Percentiles rank a stretch among this genome's conserved stretches.
Evolutionary conservation across 2,888 invertebrate species (phyloP).

Genomic region (Euproctis similis): DNA sequence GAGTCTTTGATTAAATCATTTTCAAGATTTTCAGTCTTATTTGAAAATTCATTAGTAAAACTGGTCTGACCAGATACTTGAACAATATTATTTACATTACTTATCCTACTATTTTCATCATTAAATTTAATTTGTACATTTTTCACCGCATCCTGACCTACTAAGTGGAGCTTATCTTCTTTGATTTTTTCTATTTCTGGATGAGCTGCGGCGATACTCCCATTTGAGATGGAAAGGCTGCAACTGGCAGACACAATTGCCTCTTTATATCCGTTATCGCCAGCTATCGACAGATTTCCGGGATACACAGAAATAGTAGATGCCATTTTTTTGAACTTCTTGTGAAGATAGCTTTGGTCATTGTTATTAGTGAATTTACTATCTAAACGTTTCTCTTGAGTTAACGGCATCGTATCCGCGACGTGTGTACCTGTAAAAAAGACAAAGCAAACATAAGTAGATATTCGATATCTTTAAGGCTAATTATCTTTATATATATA

Average conservation of each 20-base stretch:
- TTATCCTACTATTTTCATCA: constrained; percentile 63
- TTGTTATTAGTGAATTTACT: constrained; percentile 70
- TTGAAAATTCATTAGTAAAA: constrained; percentile 70
- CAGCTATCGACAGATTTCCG: constrained; percentile 42
- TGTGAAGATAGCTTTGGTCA: constrained; percentile 89
- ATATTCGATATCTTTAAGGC: no score
- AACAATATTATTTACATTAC: constrained; percentile 67
- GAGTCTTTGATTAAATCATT: constrained; percentile 69
- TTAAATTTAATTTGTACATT: constrained; percentile 75
- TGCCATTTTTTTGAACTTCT: constrained; percentile 94
- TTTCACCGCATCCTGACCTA: constrained; percentile 45
- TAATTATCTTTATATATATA: no score
- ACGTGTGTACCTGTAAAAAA: constrained; percentile 57
- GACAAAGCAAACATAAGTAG: not conserved
- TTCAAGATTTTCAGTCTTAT: constrained; percentile 74
- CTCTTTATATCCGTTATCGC: constrained; percentile 50
- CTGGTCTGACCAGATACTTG: constrained; percentile 73
- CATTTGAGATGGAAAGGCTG: constrained; percentile 55
- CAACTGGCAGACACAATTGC: constrained; percentile 40
- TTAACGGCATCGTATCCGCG: constrained; percentile 67
- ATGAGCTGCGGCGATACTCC: constrained; percentile 65
- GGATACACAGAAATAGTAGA: constrained; percentile 68
- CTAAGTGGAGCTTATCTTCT: constrained; percentile 36
- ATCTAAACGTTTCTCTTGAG: constrained; percentile 70
- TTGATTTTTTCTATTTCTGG: constrained; percentile 63